Base-by-base conservation (phyloP, 2,113 vertebrate species). In the Antennarius striatus region DNA sequence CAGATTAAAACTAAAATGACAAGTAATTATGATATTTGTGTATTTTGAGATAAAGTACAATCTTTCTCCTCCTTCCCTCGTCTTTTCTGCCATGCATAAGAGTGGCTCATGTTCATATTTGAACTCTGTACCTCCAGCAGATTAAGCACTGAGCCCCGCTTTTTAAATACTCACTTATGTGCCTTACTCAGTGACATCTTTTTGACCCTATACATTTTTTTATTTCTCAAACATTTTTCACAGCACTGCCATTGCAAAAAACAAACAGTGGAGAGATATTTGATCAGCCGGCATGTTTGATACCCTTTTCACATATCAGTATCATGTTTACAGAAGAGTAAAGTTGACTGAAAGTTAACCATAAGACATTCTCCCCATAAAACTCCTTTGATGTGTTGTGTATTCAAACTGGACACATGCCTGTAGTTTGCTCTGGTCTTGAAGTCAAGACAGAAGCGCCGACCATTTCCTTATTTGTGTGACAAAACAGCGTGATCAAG, bases 271-370 rank as follows among this genome's bases (percentile, higher is more conserved):
- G 51, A 10, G 28, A 12, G 59, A 49, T 32, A 7, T 30, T 40
- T 49, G 28, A 54, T 63, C 42, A 10, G 40, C 8, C 0, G 40
- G 28, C 49, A 46, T 30, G 65, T 57, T 70, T 55, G 52, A 55
- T 29, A 55, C 40, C 45, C 8, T 22, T 56, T 64, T 39, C 5
- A 36, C 22, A 5, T 55, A 22, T 40, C 1, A 0, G 3, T 50
- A 48, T 59, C 46, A 1, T 64, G 64, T 75, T 64, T 73, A 47
- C 61, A 45, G 61, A 73, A 56, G 58, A 61, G 36, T 55, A 12
- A 56, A 28, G 15, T 62, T 10, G 46, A 42, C 22, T 0, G 28
- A 43, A 60, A 72, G 60, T 56, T 50, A 63, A 56, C 30, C 11
- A 6, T 14, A 32, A 58, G 46, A 40, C 10, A 59, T 72, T 57